These are phyloP conservation scores for Lethenteron camtschaticum DNA, from an alignment of 2,113 vertebrate genomes.

Conservation along the genomic window DNA sequence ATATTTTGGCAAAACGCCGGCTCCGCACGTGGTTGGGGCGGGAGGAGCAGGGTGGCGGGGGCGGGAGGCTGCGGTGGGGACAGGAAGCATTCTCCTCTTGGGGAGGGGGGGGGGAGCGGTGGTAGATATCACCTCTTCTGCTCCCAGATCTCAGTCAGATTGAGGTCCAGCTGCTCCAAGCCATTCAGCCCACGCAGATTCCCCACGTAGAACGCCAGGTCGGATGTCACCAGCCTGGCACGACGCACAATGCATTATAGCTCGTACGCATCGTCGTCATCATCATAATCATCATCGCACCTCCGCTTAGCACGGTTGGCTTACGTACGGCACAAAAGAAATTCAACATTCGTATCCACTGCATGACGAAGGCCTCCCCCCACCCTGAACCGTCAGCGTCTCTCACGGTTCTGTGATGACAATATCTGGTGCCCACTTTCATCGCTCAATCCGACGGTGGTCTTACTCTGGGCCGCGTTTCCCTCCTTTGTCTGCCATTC, in stretches of 20 bases:
- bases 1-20: too few species aligned
- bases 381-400: background rate
- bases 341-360: background rate
- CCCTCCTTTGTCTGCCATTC: too few species aligned
- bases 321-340: background rate
- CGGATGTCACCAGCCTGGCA: slow-evolving; percentile 69
- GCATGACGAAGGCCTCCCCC: background rate
- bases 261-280: background rate
- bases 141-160: slow-evolving; percentile 95
- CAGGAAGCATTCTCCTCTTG: too few species aligned
- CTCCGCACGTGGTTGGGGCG: too few species aligned
- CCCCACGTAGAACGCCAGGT: slow-evolving; percentile 92
- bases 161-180: slow-evolving; percentile 63
- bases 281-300: slow-evolving; percentile 6
- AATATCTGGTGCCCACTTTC: too few species aligned
- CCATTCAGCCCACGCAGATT: slow-evolving; percentile 71
- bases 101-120: too few species aligned
- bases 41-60: too few species aligned
- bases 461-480: too few species aligned
- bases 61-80: too few species aligned
- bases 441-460: too few species aligned
- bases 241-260: slow-evolving; percentile 6
- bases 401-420: background rate
- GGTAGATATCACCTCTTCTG: slow-evolving; percentile 72
- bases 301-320: background rate